These are phyloP conservation scores for Aleadryas rufinucha DNA, from an alignment of 2,113 vertebrate genomes.

Conservation along the genomic window DNA sequence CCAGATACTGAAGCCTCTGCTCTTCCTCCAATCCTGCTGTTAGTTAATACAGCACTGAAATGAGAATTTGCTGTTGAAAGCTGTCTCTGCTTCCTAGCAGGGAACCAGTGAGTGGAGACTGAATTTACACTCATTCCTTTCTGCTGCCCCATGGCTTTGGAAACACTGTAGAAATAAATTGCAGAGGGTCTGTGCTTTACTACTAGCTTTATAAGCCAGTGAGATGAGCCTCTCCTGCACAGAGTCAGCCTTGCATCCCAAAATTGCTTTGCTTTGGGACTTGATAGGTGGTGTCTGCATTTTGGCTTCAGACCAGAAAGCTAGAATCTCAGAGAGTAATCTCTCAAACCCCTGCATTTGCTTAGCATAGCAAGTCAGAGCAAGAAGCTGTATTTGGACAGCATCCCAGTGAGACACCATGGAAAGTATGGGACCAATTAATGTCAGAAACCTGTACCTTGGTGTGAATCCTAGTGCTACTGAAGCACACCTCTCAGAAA, in stretches of 20 bases:
- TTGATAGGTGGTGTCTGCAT: neutral
- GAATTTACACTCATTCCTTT: neutral
- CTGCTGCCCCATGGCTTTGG: neutral
- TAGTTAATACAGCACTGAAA: neutral
- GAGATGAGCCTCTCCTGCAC: neutral
- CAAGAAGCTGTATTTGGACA: neutral
- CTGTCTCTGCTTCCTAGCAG: neutral
- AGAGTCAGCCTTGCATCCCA: neutral
- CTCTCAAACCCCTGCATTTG: neutral
- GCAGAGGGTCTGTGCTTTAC: neutral
- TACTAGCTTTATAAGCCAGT: accelerated
- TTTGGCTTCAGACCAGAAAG: neutral
- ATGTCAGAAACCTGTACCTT: neutral
- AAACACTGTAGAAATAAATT: neutral
- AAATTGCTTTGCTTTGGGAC: neutral
- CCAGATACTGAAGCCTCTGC: neutral
- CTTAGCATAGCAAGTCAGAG: slow-evolving; percentile 18
- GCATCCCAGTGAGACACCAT: neutral
- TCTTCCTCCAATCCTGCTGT: neutral
- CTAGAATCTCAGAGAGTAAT: neutral
- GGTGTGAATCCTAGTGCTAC: neutral
- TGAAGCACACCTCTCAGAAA: neutral
- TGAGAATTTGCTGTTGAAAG: neutral
- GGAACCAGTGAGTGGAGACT: neutral
- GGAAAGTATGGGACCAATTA: neutral